A percentile compares a stretch with the other conserved stretches of the same genome.
Evolutionary conservation across 2,888 invertebrate genomes (phyloP).

Genomic region (Spialia ferax): DNA sequence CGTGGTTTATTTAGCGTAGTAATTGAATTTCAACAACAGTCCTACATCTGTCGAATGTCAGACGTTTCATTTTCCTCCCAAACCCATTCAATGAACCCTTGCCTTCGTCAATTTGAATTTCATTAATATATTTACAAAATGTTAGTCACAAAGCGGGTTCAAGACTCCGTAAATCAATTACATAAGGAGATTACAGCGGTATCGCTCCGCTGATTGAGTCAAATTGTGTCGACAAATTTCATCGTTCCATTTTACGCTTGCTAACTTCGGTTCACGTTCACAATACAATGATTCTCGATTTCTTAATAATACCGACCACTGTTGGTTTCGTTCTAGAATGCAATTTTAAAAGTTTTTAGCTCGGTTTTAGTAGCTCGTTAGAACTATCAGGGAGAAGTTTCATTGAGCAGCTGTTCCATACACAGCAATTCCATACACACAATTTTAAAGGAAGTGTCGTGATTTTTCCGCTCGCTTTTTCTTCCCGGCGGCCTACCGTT

Average conservation of each 20-base stretch:
- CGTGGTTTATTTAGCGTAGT: background rate
- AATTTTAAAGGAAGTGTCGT: too few species aligned
- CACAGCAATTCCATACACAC: too few species aligned
- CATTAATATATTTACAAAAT: constrained; percentile 20
- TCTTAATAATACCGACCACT: background rate
- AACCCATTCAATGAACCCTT: constrained; percentile 7
- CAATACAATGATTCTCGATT: background rate
- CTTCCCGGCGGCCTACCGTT: too few species aligned
- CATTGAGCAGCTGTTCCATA: too few species aligned
- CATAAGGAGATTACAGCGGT: constrained; percentile 21
- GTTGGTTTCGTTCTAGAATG: background rate
- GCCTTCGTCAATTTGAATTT: constrained; percentile 10
- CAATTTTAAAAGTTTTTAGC: background rate
- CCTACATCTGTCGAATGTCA: background rate
- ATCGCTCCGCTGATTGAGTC: constrained; percentile 11
- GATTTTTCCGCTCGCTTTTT: too few species aligned
- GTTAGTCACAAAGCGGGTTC: constrained; percentile 7
- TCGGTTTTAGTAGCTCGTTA: too few species aligned
- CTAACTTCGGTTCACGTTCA: background rate
- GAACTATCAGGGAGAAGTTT: too few species aligned
- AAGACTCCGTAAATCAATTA: constrained; percentile 30
- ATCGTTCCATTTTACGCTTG: background rate
- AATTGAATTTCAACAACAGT: background rate
- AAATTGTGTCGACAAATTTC: constrained; percentile 6
- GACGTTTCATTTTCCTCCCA: background rate